Evolutionary conservation across 2,888 invertebrate species (phyloP), one percentile per base, ranked within the genome.

Genomic region (Chymomyza procnemis): DNA sequence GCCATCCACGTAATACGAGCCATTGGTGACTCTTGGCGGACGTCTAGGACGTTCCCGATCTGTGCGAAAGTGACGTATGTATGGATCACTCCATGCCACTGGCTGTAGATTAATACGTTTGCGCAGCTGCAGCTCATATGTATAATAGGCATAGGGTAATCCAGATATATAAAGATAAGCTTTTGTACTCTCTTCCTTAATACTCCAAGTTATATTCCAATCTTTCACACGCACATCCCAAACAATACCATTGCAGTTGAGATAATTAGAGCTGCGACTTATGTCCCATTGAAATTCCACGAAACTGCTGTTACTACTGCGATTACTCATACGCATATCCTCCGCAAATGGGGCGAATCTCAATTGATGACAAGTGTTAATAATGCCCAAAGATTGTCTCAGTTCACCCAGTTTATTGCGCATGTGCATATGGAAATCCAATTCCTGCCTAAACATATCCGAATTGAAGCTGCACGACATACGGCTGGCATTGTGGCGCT

Each of bases 1-100:
- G 60, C 92, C 91, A 79, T 94, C 92, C 75, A 94, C 92, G 88
- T 94, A 93, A 89, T 96, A 96, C 82, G 95, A 94, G 26, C 96
- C 96, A 19, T 93, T 91, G 74, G 93, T 93, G 12, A 94, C 93
- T 57, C 92, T 92, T 1, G 97, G 97, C 22, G 96, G 93, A 30
- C 92, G 91, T 9, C 91, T 92, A 1, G 96, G 96, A 68, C 64
- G 65, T 16, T 69, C 66, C 0, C 85, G 61, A 0, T 4, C 90
- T 8, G 96, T 96, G 73, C 92, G 92, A 75, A 94, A 93, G 1
- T 93, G 91, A 54, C 92, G 87, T 46, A 92, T 92, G 56, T 93
- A 92, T 71, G 93, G 93, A 52, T 93, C 90, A 46, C 96, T 96
- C 96, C 96, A 96, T 90, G 92, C 92, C 16, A 67, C 14, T 3